phyloP scores from a whole-genome alignment of 1,140 invertebrate species.

The Aradophagus sp. region DNA sequence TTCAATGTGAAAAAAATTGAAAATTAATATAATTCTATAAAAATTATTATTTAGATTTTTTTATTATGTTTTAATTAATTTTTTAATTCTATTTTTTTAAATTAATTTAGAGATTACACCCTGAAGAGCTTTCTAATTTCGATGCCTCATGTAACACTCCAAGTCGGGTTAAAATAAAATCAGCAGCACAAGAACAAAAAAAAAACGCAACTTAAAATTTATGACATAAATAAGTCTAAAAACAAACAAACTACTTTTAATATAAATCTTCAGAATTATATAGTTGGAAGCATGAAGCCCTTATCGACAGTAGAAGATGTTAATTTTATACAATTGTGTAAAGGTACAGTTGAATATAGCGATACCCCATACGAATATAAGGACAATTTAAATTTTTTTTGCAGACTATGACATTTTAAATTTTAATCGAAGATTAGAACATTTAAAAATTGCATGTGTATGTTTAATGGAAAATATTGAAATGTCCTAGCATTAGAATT shows the following conservation, averaged over 20 bases:
- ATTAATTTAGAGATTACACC: constrained; percentile 12
- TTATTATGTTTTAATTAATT: too few species aligned
- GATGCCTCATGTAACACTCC: neutral
- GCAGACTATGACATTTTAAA: too few species aligned
- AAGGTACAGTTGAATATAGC: constrained; percentile 13
- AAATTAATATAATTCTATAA: too few species aligned
- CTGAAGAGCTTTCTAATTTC: constrained; percentile 4
- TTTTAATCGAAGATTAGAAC: too few species aligned
- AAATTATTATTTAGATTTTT: too few species aligned
- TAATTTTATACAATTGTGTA: constrained; percentile 11
- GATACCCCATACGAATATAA: neutral
- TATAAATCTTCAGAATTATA: constrained; percentile 7
- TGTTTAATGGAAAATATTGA: too few species aligned
- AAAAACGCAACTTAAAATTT: constrained; percentile 12
- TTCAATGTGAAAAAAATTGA: too few species aligned
- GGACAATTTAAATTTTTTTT: too few species aligned
- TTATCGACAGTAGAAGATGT: constrained; percentile 9
- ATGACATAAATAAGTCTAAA: constrained; percentile 3
- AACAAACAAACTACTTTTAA: constrained; percentile 5
- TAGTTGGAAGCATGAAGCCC: constrained; percentile 5
- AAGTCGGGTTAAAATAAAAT: neutral
- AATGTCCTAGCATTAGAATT: too few species aligned
- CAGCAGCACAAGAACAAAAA: constrained; percentile 1
- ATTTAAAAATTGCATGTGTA: too few species aligned
- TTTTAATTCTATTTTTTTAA: neutral